Evolutionary conservation across 1,140 invertebrate species (phyloP).

Genomic region (Drosophila littoralis): DNA sequence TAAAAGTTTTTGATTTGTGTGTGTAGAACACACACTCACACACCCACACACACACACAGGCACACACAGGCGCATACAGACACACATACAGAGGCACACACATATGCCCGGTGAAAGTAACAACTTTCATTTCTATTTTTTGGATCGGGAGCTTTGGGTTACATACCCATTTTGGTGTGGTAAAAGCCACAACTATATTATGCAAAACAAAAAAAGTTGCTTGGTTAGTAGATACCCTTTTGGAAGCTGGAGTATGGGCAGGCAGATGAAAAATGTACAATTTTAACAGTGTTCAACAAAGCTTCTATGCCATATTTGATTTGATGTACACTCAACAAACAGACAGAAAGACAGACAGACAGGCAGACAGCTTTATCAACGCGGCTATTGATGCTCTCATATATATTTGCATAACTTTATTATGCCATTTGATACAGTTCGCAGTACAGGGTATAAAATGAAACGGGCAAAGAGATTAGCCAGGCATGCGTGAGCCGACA

Average conservation of each 20-base stretch:
- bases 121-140: constrained; percentile 67
- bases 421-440: constrained; percentile 15
- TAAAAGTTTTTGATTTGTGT: constrained; percentile 82
- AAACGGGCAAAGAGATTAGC: constrained; percentile 4
- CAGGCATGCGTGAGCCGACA: neutral
- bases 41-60: too few relatives aligned
- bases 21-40: constrained; percentile 43
- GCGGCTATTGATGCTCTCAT: constrained; percentile 7
- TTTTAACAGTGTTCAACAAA: neutral
- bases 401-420: constrained; percentile 34
- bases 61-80: neutral
- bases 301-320: neutral
- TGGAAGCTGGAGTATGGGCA: neutral
- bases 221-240: constrained; percentile 3
- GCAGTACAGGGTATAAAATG: constrained; percentile 18
- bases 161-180: constrained; percentile 18
- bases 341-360: neutral
- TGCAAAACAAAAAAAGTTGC: constrained; percentile 17
- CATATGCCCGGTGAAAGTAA: constrained; percentile 59
- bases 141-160: neutral
- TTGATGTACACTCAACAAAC: neutral
- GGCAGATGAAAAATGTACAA: neutral
- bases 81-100: neutral
- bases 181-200: constrained; percentile 54
- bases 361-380: constrained; percentile 4